Percentiles rank a stretch among this genome's conserved stretches.
Conservation (phyloP, 2,888 invertebrate species). For the Limnephilus marmoratus region DNA sequence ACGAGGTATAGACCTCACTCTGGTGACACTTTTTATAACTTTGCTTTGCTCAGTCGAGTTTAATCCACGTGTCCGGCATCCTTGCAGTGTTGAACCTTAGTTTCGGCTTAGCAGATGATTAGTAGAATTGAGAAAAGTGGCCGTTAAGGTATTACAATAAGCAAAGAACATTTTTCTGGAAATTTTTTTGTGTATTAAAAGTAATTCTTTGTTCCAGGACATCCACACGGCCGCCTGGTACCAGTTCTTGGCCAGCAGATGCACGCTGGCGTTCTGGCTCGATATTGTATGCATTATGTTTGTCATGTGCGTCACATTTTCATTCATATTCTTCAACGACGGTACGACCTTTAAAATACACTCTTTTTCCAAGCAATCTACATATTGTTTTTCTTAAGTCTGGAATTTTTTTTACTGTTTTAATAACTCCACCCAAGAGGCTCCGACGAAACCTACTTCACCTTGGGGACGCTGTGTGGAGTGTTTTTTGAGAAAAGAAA, state of each 20-base stretch:
- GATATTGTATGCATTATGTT: constrained; percentile 81
- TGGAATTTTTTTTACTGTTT: background rate
- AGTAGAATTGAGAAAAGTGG: too few relatives aligned
- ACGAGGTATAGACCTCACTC: too few relatives aligned
- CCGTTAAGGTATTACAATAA: background rate
- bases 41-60: too few relatives aligned
- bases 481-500: too few relatives aligned
- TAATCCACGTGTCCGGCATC: too few relatives aligned
- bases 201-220: constrained; percentile 71
- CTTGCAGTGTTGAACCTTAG: too few relatives aligned
- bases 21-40: too few relatives aligned
- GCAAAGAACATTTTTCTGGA: background rate
- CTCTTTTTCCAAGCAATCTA: background rate
- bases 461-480: too few relatives aligned
- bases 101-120: too few relatives aligned
- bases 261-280: constrained; percentile 82
- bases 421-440: too few relatives aligned
- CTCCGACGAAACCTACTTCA: too few relatives aligned
- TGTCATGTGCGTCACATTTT: constrained; percentile 77
- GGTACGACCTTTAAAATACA: constrained; percentile 68
- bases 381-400: background rate
- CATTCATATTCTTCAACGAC: constrained; percentile 73
- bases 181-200: background rate
- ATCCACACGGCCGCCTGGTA: constrained; percentile 80
- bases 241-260: constrained; percentile 75